A percentile compares a stretch with the other conserved stretches of the same genome.
phyloP scores from a whole-genome alignment of 2,797 vertebrate genomes.

The Salarias fasciatus region DNA sequence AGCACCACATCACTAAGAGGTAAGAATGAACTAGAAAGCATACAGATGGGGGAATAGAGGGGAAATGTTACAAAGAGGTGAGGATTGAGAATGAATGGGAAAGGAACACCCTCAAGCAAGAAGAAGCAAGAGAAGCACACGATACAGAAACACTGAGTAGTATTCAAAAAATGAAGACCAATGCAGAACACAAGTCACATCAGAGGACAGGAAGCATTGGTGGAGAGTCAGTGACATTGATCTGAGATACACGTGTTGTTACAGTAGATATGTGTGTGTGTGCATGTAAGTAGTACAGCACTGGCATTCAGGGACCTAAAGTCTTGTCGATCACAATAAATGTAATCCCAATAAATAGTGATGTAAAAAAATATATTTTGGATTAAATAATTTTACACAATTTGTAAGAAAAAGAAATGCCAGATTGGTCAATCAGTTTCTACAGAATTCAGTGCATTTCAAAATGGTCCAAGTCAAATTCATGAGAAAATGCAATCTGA shows the following conservation, averaged over 20 bases:
- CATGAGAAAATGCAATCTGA: background rate
- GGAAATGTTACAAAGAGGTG: conserved; percentile 22
- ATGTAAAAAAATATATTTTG: too few relatives aligned
- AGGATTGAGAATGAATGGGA: conserved; percentile 3
- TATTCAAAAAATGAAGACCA: background rate
- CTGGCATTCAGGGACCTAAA: too few relatives aligned
- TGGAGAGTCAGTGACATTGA: too few relatives aligned
- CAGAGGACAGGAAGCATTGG: too few relatives aligned
- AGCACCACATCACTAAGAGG: conserved; percentile 48
- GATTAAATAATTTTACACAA: too few relatives aligned
- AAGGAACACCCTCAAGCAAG: conserved; percentile 2
- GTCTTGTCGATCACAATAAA: too few relatives aligned
- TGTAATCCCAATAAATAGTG: too few relatives aligned
- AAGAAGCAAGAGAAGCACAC: conserved; percentile 26
- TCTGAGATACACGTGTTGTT: too few relatives aligned
- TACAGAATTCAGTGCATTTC: background rate
- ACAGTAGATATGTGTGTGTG: too few relatives aligned
- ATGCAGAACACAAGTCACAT: too few relatives aligned
- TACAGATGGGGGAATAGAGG: conserved; percentile 24
- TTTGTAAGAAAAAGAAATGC: background rate
- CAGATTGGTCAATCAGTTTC: background rate
- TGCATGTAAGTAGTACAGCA: too few relatives aligned
- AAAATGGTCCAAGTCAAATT: background rate
- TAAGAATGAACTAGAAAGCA: conserved; percentile 65
- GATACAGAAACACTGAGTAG: conserved; percentile 1